Evolutionary conservation across 2,888 invertebrate species (phyloP), one percentile per base, ranked within the genome.

Genomic region (Oscheius myriophilus): DNA sequence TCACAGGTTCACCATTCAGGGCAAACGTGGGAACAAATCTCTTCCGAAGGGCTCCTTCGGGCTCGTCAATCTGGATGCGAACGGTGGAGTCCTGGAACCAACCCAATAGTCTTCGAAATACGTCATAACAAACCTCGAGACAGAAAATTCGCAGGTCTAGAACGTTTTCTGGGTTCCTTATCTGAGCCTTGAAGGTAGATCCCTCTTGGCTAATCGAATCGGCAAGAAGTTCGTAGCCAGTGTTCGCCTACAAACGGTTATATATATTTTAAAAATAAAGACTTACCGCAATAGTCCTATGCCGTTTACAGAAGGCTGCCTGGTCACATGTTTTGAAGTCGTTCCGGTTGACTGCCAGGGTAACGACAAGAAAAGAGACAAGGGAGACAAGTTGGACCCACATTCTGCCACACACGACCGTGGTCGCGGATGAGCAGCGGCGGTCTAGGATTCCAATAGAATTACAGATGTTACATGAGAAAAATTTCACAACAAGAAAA

Each of bases 321-420:
- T 85, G 85, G 11, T 85, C 84, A 64, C 85, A 85, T 0, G 84
- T 85, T 66, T 85, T 85, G 72, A 84, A 85, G 42, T 86, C 86
- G 9, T 77, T 71, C 53, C 82, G 59, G 42, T 84, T 86, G 23
- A 84, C 83, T 11, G 79, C 75, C 12, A 49, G 46, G 39, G 51
- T 26, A 21, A 58, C n/a, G 42, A 25, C 45, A 11, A 70, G 57
- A 11, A 72, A 42, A 26, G 26, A 49, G 9, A 9, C 33, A 33
- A 33, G 9, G 33, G 33, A 33, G 33, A 33, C 33, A 33, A 33
- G 33, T 33, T 9, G 33, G 9, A 33, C 33, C 33, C 33, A 33
- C 33, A 33, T 33, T 33, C 33, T 33, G 33, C 33, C n/a, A 6
- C 33, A 33, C 33, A 33, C 33, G 33, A 33, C 33, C 33, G 33